Evolutionary conservation across 1,140 invertebrate genomes (phyloP), one percentile per base, ranked within the genome.

Genomic region (Scaptomyza hsui): DNA sequence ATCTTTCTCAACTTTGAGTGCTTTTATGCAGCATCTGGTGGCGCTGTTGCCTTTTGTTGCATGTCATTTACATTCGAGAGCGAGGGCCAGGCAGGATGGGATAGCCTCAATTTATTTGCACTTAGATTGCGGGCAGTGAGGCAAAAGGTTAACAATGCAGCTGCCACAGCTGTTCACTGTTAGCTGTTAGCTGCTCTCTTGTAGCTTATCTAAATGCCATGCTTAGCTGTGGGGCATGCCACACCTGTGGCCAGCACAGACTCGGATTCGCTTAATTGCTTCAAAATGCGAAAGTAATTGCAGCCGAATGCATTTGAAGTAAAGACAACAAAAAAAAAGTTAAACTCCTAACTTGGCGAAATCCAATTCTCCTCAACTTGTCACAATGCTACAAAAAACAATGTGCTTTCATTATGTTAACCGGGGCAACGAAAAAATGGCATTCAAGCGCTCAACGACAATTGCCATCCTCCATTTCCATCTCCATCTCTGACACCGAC

Each of bases 91-190:
- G 63, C 61, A 26, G 16, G 61, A 55, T 52, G 70, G 67, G 78
- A 65, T 57, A 69, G 76, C 81, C 81, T 64, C 81, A 85, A 85
- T 85, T 85, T 85, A 85, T 85, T 85, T 86, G 81, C 81, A 85
- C 81, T 85, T 85, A 86, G 73, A 71, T 72, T 79, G 72, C 68
- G 53, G 44, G 7, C 67, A 37, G 35, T 15, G 39, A 24, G 59
- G 68, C 64, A 82, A 83, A 78, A 86, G 80, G 80, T 86, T 86
- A 85, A 81, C 80, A 77, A 80, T 77, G 80, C 80, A 79, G 68
- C 57, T 68, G 52, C 60, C 59, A 29, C 26, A 65, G 65, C 55
- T 76, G 74, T 45, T 63, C 67, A 12, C 32, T n/a, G 10, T n/a
- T 37, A 49, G 32, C 32, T n/a, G 10, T n/a, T 37, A 49, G 39